A percentile compares a stretch with the other conserved stretches of the same genome.
These are phyloP conservation scores for Donacobius atricapilla DNA, from an alignment of 2,113 vertebrate genomes.

Conservation along the genomic window DNA sequence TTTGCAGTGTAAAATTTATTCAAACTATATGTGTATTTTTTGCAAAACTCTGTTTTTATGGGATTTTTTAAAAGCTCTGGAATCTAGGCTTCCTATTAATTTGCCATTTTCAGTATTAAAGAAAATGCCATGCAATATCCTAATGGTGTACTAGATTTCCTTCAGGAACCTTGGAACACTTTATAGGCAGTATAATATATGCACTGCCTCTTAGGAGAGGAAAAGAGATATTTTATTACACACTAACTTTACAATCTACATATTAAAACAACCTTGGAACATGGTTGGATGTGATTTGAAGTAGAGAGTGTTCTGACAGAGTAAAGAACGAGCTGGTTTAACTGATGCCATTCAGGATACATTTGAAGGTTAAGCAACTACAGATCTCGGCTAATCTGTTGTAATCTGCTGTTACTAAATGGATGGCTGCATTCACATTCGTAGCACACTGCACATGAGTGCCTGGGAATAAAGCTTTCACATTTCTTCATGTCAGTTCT, in stretches of 20 bases:
- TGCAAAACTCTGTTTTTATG: not conserved
- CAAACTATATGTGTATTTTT: not conserved
- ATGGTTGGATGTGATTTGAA: not conserved
- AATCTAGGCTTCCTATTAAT: not conserved
- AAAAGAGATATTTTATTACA: not conserved
- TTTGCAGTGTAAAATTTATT: not conserved
- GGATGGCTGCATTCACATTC: conserved; percentile 32
- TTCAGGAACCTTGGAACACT: not conserved
- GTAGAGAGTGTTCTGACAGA: not conserved
- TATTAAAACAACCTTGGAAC: not conserved
- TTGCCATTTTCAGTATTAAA: not conserved
- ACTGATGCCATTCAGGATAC: conserved; percentile 65
- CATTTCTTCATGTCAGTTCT: conserved; percentile 4
- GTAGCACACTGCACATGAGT: not conserved
- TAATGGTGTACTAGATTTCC: not conserved
- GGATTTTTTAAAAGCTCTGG: not conserved
- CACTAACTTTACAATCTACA: not conserved
- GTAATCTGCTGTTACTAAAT: conserved; percentile 78
- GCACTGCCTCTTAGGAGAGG: not conserved
- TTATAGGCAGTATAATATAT: not conserved
- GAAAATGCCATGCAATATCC: not conserved
- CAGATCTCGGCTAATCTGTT: conserved; percentile 77
- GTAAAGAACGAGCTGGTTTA: not conserved
- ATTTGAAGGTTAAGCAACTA: conserved; percentile 79
- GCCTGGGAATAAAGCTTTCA: conserved; percentile 40